Evolutionary conservation across 2,113 vertebrate species (phyloP), one percentile per base, ranked within the genome.

Genomic region (Octodon degus): DNA sequence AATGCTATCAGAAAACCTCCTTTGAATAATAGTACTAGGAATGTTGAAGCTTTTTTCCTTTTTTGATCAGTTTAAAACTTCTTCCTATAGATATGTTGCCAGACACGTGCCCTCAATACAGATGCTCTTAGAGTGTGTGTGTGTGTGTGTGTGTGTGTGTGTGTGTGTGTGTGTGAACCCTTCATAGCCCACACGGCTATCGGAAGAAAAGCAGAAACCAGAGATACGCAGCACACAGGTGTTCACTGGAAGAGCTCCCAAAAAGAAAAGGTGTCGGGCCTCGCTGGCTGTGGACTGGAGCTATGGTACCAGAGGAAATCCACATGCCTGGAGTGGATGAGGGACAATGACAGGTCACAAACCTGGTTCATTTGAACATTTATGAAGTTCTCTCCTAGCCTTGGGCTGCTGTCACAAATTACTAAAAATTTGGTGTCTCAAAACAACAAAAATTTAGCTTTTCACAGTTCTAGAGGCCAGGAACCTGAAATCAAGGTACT

Each of bases 1-100:
- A 97, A 97, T 92, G 97, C 91, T 96, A 86, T 84, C 91, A 68
- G 93, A 97, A 97, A 97, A 85, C 90, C 89, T 96, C 90, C 94
- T 97, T 97, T 97, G 97, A 98, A 98, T 97, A 94, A 97, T 93
- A 93, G 94, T 62, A 74, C 96, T 84, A 81, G 91, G 94, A 92
- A 95, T 62, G 90, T 94, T 96, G 72, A 65, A 92, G 93, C 10
- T 24, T 94, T 55, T 20, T 9, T 34, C 16, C 0, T 1, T 70
- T 96, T 93, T 93, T 90, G 25, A 92, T 76, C 89, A 72, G 79
- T 53, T 87, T 65, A 14, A 7, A 8, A 47, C 25, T 80, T 96
- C 90, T 0, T 5, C 80, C 94, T 95, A 70, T 92, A 76, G 89
- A 65, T 67, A 4, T 19, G 40, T 43, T 93, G 93, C 86, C 95